These are phyloP conservation scores for Drosophila merina DNA, from an alignment of 2,888 invertebrate genomes.

Conservation along the genomic window DNA sequence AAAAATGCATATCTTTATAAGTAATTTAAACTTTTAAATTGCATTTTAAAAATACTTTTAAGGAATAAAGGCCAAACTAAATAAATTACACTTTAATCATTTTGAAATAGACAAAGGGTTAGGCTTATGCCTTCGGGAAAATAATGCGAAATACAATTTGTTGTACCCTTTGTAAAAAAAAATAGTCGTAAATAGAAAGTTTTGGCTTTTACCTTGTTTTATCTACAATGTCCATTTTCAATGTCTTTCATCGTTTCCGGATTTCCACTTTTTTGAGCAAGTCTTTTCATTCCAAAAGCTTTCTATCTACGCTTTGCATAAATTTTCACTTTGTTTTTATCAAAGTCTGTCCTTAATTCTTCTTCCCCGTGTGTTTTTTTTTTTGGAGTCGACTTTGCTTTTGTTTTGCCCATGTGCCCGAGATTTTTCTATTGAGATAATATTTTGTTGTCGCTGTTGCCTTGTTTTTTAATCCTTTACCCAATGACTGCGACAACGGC, in stretches of 20 bases:
- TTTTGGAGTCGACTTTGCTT: conserved; percentile 41
- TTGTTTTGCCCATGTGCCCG: conserved; percentile 47
- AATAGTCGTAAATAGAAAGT: conserved; percentile 41
- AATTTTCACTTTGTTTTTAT: conserved; percentile 76
- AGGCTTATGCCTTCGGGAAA: not conserved
- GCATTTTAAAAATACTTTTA: no score
- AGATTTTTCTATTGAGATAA: conserved; percentile 77
- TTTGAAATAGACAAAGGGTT: not conserved
- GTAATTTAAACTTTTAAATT: no score
- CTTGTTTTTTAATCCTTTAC: conserved; percentile 73
- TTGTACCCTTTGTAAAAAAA: conserved; percentile 26
- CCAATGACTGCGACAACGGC: conserved; percentile 58
- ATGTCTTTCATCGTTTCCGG: conserved; percentile 30
- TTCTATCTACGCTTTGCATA: conserved; percentile 72
- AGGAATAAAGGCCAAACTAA: no score
- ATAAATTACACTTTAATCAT: not conserved
- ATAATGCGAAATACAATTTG: not conserved
- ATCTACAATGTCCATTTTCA: conserved; percentile 5
- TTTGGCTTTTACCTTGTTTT: conserved; percentile 17
- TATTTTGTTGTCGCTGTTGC: conserved; percentile 64
- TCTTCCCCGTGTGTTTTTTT: conserved; percentile 36
- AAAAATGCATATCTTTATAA: no score
- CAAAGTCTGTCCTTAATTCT: conserved; percentile 47
- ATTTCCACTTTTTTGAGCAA: conserved; percentile 47
- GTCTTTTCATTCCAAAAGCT: conserved; percentile 28